Evolutionary conservation across 2,888 invertebrate species (phyloP).

Genomic region (Aricia artaxerxes): DNA sequence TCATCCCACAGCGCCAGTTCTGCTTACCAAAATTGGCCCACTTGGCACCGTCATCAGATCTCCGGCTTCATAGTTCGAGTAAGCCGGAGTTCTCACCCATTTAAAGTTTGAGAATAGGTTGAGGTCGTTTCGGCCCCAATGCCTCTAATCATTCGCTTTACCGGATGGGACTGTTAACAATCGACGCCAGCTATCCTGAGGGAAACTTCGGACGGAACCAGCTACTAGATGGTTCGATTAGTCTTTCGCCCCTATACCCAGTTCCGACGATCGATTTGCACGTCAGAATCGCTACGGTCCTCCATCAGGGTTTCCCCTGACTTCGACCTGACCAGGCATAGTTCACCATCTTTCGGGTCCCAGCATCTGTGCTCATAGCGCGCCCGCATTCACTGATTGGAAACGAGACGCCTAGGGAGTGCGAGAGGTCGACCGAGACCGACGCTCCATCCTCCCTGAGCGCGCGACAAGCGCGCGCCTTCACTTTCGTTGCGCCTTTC

Average conservation of each 20-base stretch:
- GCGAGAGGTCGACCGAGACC: slow-evolving; percentile 44
- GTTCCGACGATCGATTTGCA: slow-evolving; percentile 89
- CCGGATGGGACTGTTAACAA: slow-evolving; percentile 83
- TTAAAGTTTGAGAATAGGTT: slow-evolving; percentile 13
- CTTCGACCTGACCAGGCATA: slow-evolving; percentile 86
- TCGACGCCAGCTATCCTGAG: slow-evolving; percentile 86
- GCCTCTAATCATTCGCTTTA: slow-evolving; percentile 89
- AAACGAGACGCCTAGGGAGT: too few species aligned
- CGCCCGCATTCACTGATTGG: slow-evolving; percentile 59
- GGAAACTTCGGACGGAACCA: slow-evolving; percentile 89
- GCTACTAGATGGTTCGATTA: slow-evolving; percentile 89
- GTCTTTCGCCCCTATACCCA: slow-evolving; percentile 86
- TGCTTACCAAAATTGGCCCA: slow-evolving; percentile 89
- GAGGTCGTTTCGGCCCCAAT: slow-evolving; percentile 83
- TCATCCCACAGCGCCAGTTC: slow-evolving; percentile 90
- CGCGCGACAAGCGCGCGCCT: slow-evolving; percentile 56
- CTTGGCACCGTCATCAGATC: slow-evolving; percentile 76
- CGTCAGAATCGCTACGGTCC: slow-evolving; percentile 82
- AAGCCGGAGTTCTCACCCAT: slow-evolving; percentile 69
- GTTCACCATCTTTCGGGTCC: slow-evolving; percentile 87
- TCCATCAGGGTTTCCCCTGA: slow-evolving; percentile 86
- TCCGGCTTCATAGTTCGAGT: slow-evolving; percentile 82
- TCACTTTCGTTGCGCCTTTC: slow-evolving; percentile 85
- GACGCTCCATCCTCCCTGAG: slow-evolving; percentile 61
- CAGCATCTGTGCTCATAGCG: slow-evolving; percentile 84